Conservation (phyloP, 2,113 vertebrate species). For the Microtus montanus region DNA sequence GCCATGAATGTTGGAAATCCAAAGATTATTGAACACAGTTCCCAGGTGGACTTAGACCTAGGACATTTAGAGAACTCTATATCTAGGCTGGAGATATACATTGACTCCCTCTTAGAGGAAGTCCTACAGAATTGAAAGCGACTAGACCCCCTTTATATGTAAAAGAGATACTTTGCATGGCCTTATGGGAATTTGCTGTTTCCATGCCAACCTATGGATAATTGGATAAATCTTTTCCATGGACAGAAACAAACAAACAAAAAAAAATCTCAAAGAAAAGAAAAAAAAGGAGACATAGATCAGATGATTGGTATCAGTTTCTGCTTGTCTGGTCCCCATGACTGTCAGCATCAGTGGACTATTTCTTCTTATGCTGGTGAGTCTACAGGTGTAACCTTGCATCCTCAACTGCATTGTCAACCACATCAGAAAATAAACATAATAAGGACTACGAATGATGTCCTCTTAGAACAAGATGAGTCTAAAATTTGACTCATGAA, state of each 20-base stretch:
- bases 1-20: neutral
- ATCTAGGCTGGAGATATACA: neutral
- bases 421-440: neutral
- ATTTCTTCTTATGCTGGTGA: neutral
- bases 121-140: neutral
- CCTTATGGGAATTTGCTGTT: neutral
- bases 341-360: neutral
- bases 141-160: neutral
- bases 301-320: neutral
- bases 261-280: neutral
- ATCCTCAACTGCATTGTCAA: neutral
- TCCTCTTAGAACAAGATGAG: neutral
- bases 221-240: neutral
- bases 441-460: neutral
- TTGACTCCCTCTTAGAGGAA: neutral
- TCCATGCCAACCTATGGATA: neutral
- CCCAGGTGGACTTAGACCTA: neutral
- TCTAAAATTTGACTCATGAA: neutral
- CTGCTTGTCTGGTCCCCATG: neutral
- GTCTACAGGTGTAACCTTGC: neutral
- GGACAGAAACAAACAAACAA: neutral
- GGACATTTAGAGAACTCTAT: neutral
- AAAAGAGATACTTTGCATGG: neutral
- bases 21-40: neutral
- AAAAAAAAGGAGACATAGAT: neutral